phyloP scores from a whole-genome alignment of 2,113 vertebrate genomes.

The Eptesicus fuscus region DNA sequence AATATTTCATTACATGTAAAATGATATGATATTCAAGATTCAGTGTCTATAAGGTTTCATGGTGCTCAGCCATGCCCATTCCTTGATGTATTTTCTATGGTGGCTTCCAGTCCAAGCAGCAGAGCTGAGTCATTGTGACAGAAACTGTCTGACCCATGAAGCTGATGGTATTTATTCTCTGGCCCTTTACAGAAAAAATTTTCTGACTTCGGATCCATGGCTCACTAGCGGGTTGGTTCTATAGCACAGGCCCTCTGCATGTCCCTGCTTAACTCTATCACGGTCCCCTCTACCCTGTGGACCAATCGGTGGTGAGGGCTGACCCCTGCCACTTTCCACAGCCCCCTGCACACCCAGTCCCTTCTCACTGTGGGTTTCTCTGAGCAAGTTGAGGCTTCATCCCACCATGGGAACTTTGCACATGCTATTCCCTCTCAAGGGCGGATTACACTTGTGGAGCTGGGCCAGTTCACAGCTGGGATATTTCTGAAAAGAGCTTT shows the following conservation, averaged over 20 bases:
- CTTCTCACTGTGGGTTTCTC: neutral
- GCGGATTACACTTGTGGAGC: too few species aligned
- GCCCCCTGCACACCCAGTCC: neutral
- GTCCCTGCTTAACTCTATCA: neutral
- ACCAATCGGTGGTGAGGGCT: neutral
- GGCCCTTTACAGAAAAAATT: neutral
- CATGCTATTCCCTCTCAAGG: neutral
- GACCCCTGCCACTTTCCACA: neutral
- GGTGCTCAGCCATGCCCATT: neutral
- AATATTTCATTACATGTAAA: neutral
- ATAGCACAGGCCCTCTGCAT: neutral
- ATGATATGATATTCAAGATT: neutral
- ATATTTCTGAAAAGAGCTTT: neutral
- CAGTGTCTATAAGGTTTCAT: neutral
- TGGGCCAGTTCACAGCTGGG: neutral
- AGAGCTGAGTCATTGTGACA: neutral
- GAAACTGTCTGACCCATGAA: neutral
- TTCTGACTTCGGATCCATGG: too few species aligned
- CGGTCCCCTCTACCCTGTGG: neutral
- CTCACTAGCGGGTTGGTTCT: neutral
- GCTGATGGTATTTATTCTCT: neutral
- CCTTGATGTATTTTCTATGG: neutral
- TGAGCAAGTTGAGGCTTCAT: neutral
- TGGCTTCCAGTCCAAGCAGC: neutral
- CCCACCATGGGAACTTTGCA: neutral